Conservation (phyloP, 2,797 vertebrate genomes). For the Coendou prehensilis region DNA sequence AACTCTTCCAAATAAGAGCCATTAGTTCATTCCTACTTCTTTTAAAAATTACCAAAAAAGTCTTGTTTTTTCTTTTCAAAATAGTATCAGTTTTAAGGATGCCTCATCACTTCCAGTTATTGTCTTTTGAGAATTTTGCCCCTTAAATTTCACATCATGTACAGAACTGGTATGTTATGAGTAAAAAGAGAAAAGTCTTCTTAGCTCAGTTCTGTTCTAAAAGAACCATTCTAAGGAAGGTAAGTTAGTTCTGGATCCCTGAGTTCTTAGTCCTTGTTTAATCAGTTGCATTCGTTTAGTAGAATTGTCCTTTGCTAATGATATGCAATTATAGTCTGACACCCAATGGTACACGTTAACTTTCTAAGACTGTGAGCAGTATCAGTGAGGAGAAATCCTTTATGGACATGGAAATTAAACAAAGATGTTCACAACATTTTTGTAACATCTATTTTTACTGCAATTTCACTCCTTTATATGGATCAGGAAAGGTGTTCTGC, state of each 20-base stretch:
- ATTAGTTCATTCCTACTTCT: neutral
- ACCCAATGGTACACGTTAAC: neutral
- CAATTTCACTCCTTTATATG: neutral
- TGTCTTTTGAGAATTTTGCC: neutral
- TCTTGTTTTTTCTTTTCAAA: neutral
- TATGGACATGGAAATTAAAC: neutral
- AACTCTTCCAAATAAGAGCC: neutral
- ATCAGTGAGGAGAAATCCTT: neutral
- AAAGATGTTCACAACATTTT: neutral
- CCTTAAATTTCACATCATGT: neutral
- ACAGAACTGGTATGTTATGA: neutral
- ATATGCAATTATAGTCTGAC: slow-evolving; percentile 29
- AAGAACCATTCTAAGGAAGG: slow-evolving; percentile 4
- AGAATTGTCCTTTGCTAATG: slow-evolving; percentile 55
- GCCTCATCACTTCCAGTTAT: neutral
- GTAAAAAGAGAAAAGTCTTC: slow-evolving; percentile 1
- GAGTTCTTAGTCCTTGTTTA: slow-evolving; percentile 34
- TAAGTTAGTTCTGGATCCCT: neutral
- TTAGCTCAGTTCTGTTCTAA: neutral
- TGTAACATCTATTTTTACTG: neutral
- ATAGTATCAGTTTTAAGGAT: slow-evolving; percentile 6
- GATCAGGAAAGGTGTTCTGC: neutral
- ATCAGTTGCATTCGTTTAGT: slow-evolving; percentile 53
- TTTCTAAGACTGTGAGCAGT: slow-evolving; percentile 16
- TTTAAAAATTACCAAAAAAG: neutral